A percentile compares a stretch with the other conserved stretches of the same genome.
These are phyloP conservation scores for Phalacrocorax brasilianus DNA, from an alignment of 2,113 vertebrate species.

Conservation along the genomic window DNA sequence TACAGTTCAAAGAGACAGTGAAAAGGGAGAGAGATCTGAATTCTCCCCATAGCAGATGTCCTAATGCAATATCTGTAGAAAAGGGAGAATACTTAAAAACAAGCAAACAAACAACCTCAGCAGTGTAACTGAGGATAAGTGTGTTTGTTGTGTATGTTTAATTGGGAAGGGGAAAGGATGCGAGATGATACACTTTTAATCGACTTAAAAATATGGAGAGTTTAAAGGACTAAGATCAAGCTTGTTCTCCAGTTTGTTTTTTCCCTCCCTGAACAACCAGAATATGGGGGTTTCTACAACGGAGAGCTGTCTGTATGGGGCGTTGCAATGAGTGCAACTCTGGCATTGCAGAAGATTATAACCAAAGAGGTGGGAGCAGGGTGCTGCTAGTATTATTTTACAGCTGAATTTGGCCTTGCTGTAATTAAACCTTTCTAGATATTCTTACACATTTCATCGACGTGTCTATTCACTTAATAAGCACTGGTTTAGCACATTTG, in stretches of 20 bases:
- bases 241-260: not conserved
- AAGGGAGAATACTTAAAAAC: not conserved
- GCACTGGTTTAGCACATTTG: not conserved
- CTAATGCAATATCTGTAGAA: not conserved
- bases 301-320: not conserved
- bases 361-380: not conserved
- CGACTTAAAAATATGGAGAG: not conserved
- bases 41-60: not conserved
- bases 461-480: not conserved
- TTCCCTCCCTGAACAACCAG: not conserved
- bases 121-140: not conserved
- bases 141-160: not conserved
- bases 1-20: not conserved
- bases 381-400: not conserved
- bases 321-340: not conserved
- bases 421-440: not conserved
- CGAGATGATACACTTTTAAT: not conserved
- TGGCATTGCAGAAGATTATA: not conserved
- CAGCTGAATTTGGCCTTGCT: not conserved
- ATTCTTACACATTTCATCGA: not conserved
- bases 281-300: not conserved
- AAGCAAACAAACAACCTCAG: not conserved
- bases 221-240: not conserved
- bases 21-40: not conserved
- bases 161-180: not conserved